Conservation (phyloP, 2,888 invertebrate species). For the Dynastes hyllus region DNA sequence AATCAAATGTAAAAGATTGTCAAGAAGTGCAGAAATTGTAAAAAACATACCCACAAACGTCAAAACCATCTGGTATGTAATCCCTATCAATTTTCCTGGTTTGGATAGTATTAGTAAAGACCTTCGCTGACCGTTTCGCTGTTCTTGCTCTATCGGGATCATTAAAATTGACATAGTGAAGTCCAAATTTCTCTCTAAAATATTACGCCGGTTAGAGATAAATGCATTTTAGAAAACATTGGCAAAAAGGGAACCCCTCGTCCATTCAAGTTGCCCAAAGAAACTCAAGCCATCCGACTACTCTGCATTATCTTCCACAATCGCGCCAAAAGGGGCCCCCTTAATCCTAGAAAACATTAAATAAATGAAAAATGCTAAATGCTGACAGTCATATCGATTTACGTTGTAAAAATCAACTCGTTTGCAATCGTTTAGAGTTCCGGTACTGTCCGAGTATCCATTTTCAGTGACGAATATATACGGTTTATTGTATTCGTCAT, state of each 20-base stretch:
- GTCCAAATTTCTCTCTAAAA: slow-evolving; percentile 77
- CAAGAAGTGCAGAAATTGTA: background rate
- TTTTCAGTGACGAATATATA: slow-evolving; percentile 77
- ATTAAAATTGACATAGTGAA: slow-evolving; percentile 79
- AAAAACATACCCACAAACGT: slow-evolving; percentile 1
- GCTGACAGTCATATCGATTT: background rate
- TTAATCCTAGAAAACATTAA: slow-evolving; percentile 62
- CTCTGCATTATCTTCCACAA: slow-evolving; percentile 75
- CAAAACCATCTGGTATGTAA: slow-evolving; percentile 32
- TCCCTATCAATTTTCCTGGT: slow-evolving; percentile 59
- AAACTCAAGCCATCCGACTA: slow-evolving; percentile 82
- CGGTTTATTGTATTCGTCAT: slow-evolving; percentile 75
- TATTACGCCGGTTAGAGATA: background rate
- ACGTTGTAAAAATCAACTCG: slow-evolving; percentile 68
- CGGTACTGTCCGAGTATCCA: slow-evolving; percentile 66
- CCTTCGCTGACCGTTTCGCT: slow-evolving; percentile 76
- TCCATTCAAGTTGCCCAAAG: slow-evolving; percentile 91
- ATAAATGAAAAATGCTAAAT: no score
- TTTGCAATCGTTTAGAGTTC: slow-evolving; percentile 71
- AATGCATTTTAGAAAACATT: background rate
- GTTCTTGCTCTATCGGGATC: slow-evolving; percentile 75
- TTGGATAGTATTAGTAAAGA: slow-evolving; percentile 73
- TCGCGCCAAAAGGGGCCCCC: slow-evolving; percentile 72
- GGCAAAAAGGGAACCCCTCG: slow-evolving; percentile 75
- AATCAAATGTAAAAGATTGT: background rate